Evolutionary conservation across 2,888 invertebrate species (phyloP).

Genomic region (Euphydryas editha): DNA sequence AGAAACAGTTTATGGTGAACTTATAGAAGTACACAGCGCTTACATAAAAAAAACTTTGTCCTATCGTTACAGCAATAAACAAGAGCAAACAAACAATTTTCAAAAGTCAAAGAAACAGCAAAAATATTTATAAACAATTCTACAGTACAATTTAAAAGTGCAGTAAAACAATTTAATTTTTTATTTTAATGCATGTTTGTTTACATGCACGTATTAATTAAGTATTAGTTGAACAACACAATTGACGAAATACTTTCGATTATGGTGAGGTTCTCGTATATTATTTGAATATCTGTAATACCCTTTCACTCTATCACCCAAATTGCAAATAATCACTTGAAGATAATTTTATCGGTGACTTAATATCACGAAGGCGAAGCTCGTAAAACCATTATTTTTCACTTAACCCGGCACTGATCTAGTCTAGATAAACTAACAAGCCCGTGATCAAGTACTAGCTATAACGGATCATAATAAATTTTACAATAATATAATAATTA

Average conservation of each 20-base stretch:
- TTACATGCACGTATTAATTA: too few species aligned
- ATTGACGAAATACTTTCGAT: background rate
- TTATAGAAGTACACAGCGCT: too few species aligned
- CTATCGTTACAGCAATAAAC: too few species aligned
- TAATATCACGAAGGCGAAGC: constrained; percentile 29
- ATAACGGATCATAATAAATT: constrained; percentile 36
- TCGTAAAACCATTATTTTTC: constrained; percentile 42
- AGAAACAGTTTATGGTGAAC: too few species aligned
- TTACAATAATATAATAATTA: constrained; percentile 28
- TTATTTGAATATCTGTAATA: constrained; percentile 19
- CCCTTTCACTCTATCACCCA: constrained; percentile 27
- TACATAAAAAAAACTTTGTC: too few species aligned
- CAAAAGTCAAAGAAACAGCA: too few species aligned
- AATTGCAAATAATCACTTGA: constrained; percentile 34
- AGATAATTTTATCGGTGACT: constrained; percentile 37
- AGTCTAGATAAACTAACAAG: constrained; percentile 39
- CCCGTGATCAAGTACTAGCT: constrained; percentile 33
- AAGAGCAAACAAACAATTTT: too few species aligned
- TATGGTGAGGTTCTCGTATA: background rate
- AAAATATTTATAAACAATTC: too few species aligned
- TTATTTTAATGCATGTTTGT: too few species aligned
- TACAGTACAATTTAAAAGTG: too few species aligned
- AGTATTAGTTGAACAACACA: background rate
- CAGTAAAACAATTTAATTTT: too few species aligned
- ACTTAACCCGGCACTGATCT: constrained; percentile 40